A percentile compares a stretch with the other conserved stretches of the same genome.
phyloP scores from a whole-genome alignment of 2,113 vertebrate species.

The Chaetodon trifascialis region DNA sequence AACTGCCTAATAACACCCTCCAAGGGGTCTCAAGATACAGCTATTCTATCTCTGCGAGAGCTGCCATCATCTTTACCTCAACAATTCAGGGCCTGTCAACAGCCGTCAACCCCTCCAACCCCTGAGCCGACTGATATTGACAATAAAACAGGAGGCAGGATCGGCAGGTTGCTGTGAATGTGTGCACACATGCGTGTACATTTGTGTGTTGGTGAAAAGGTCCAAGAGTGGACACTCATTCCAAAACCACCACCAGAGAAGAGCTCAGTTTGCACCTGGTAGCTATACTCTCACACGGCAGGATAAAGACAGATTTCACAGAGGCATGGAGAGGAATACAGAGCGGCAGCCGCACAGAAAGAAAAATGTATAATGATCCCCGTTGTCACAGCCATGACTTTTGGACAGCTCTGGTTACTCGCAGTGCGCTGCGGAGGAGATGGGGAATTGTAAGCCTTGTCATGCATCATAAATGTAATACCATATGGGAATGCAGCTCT shows the following conservation, averaged over 20 bases:
- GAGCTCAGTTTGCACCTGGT: slow-evolving; percentile 52
- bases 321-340: slow-evolving; percentile 68
- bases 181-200: slow-evolving; percentile 56
- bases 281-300: slow-evolving; percentile 35
- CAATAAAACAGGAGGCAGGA: slow-evolving; percentile 76
- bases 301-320: slow-evolving; percentile 66
- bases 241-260: slow-evolving; percentile 40
- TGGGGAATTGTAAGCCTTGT: slow-evolving; percentile 70
- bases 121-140: slow-evolving; percentile 72
- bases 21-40: slow-evolving; percentile 70
- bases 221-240: slow-evolving; percentile 53
- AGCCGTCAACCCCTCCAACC: slow-evolving; percentile 69
- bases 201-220: slow-evolving; percentile 46
- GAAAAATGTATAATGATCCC: slow-evolving; percentile 73
- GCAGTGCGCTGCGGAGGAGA: slow-evolving; percentile 56
- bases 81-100: slow-evolving; percentile 71
- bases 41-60: slow-evolving; percentile 72
- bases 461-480: slow-evolving; percentile 78
- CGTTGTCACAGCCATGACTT: slow-evolving; percentile 74
- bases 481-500: slow-evolving; percentile 65
- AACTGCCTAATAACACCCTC: slow-evolving; percentile 76
- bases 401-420: slow-evolving; percentile 72
- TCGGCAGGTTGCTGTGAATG: slow-evolving; percentile 48
- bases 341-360: slow-evolving; percentile 55
- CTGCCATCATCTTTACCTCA: slow-evolving; percentile 72